Evolutionary conservation across 2,797 vertebrate species (phyloP).

Genomic region (Hylomyscus alleni): DNA sequence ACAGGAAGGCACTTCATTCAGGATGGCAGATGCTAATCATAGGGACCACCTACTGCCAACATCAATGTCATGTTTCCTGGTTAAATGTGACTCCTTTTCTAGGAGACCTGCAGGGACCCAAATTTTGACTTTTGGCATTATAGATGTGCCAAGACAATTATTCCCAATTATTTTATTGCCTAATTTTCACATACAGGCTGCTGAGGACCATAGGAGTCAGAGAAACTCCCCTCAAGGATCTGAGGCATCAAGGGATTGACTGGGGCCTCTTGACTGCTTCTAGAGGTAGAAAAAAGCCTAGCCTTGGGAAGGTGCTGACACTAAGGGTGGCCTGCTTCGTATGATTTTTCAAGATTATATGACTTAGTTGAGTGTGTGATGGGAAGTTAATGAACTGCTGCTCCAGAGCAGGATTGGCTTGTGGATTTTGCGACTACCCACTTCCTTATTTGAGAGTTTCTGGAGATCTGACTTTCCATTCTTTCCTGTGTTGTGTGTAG

Average conservation of each 20-base stretch:
- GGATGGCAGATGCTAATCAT: neutral
- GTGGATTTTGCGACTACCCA: rapidly evolving
- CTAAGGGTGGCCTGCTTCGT: neutral
- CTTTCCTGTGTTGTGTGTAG: neutral
- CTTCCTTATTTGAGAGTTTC: neutral
- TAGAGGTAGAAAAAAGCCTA: neutral
- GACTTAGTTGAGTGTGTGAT: neutral
- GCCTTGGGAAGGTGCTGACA: neutral
- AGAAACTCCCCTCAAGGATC: neutral
- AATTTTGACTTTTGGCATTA: neutral
- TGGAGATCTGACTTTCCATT: neutral
- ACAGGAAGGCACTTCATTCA: neutral
- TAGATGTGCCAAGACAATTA: neutral
- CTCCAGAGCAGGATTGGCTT: neutral
- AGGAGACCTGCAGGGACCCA: neutral
- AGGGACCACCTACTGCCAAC: neutral
- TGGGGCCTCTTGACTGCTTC: neutral
- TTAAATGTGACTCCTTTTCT: neutral
- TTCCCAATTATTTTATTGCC: neutral
- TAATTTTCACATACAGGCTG: neutral
- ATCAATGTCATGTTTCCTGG: neutral
- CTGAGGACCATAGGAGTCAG: neutral
- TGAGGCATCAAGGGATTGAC: neutral
- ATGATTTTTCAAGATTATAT: too few species aligned
- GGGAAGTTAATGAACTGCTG: too few species aligned